phyloP scores from a whole-genome alignment of 2,797 vertebrate genomes.

The Poecilia velifera region DNA sequence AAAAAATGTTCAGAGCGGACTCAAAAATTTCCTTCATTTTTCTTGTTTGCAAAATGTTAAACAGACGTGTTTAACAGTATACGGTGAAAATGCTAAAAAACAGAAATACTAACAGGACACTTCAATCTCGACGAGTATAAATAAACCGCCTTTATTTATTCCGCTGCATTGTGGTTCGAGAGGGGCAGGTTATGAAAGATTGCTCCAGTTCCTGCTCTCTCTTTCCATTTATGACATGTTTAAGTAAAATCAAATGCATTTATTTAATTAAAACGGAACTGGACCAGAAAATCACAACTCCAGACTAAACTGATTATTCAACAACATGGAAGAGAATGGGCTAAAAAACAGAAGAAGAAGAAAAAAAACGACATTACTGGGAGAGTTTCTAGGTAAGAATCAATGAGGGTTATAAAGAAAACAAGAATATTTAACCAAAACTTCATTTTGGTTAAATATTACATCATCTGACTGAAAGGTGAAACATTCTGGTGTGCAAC shows the following conservation, averaged over 20 bases:
- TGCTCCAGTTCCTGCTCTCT: neutral
- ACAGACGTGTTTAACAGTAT: neutral
- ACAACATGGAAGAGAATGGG: neutral
- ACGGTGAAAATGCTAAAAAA: neutral
- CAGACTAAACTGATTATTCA: neutral
- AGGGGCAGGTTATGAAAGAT: neutral
- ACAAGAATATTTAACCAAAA: neutral
- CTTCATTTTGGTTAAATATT: neutral
- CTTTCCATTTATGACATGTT: neutral
- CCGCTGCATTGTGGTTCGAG: neutral
- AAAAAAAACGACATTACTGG: accelerated
- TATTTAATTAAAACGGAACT: neutral
- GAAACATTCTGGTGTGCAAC: neutral
- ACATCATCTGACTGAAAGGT: neutral
- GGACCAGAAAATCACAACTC: neutral
- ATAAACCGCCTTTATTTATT: neutral
- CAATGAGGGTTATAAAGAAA: neutral
- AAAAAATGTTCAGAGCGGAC: neutral
- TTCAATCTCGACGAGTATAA: neutral
- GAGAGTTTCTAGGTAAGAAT: neutral
- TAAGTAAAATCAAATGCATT: no score
- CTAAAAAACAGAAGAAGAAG: neutral
- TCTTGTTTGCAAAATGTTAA: neutral
- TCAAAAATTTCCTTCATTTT: neutral
- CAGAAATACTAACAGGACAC: neutral